Base-by-base conservation (phyloP, 1,140 invertebrate genomes). In the Dreissena polymorpha region DNA sequence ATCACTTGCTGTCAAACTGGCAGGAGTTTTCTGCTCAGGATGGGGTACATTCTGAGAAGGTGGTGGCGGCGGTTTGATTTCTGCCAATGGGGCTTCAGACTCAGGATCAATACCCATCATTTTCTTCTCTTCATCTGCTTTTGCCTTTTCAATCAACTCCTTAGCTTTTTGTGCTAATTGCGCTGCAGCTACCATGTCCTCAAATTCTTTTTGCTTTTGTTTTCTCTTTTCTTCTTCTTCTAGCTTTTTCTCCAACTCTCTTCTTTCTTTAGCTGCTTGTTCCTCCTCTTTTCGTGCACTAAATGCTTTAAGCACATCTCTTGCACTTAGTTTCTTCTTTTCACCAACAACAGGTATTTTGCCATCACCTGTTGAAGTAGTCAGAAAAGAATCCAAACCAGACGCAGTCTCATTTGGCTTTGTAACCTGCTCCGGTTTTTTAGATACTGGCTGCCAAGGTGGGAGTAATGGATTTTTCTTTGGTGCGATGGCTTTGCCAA, bases 391-490 rank as follows among this genome's bases (percentile, higher is more conserved):
- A 81, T 89, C 88, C n/a, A 89, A 75, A 70, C 75, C 73, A 10
- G 86, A 78, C 6, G 86, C 81, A 50, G 84, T 70, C 12, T 75
- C 64, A 39, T 50, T 69, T 51, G 64, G 71, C 39, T 49, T 55
- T 64, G 55, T 25, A 13, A 25, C 14, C 51, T 51, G 50, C 18
- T 57, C 81, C 14, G 69, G n/a, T 23, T 88, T 84, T 81, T 87
- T 85, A 0, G 87, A 84, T 7, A 89, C 85, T 8, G 88, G 87
- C 50, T 84, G 88, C 88, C 88, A 90, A 25, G 88, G 86, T 13
- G 88, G 88, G 14, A 89, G 75, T 16, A 87, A 23, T 55, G 87
- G 73, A 57, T 86, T 88, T 71, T 85, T 86, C 72, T 85, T 84
- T 39, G 60, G 13, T 3, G 67, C 39, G 7, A 39, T 68, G 16